Base-by-base conservation (phyloP, 2,888 invertebrate genomes). In the Drosophila phalerata region DNA sequence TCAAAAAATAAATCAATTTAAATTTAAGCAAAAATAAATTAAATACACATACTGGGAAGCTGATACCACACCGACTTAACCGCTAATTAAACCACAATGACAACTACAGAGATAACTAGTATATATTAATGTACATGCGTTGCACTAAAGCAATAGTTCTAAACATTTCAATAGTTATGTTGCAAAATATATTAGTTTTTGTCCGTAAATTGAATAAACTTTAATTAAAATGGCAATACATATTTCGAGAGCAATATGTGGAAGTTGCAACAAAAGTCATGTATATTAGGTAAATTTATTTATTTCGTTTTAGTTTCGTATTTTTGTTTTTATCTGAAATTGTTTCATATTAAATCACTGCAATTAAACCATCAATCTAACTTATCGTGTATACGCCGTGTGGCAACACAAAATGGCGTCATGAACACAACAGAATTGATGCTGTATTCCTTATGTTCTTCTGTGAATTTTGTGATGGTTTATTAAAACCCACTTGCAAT, bases 341-440 rank as follows among this genome's bases (percentile, higher is more conserved):
- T 42, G 0, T 19, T 42, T 4, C 15, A 0, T 11, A 11, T 40
- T 40, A 9, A 17, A 40, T 17, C 11, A 11, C 11, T 5, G 19
- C 19, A 42, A 19, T 9, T 6, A 8, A 19, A 43, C 5, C 1
- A 8, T 4, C 5, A 40, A 11, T 38, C 10, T 60, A 61, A 52
- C 22, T 42, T n/a, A 43, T 52, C 17, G 40, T 55, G 53, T 45
- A 67, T 45, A 37, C 45, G 67, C 37, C 28, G 13, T 25, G 52
- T 49, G 43, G n/a, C 22, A 47, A 9, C 40, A 48, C 5, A 45
- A 67, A 55, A 58, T 51, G 19, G 17, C 5, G 42, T 1, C 70
- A 43, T 61, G 49, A 70, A 64, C 52, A 17, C 32, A 32, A 52
- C 70, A 9, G 6, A 40, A 13, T 38, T 17, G 38, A 17, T 38